Evolutionary conservation across 2,888 invertebrate genomes (phyloP), one percentile per base, ranked within the genome.

Genomic region (Cinara cedri): DNA sequence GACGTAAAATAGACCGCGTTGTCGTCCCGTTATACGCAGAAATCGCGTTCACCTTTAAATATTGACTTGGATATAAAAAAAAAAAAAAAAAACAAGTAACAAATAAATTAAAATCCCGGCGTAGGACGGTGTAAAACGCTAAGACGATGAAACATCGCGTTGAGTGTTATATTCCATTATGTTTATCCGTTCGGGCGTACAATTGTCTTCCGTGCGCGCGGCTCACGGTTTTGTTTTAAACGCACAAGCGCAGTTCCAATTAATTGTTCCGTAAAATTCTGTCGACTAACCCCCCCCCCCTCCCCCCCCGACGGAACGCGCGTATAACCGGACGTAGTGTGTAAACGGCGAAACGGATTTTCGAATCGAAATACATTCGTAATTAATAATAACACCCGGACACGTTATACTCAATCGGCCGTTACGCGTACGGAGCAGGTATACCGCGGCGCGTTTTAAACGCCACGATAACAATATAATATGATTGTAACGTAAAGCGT

Each of bases 121-220:
- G n/a, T n/a, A n/a, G n/a, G n/a, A n/a, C n/a, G n/a, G n/a, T n/a
- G n/a, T 26, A 34, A 63, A 57, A 57, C 14, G 14, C 57, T 21
- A 57, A 55, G 14, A 60, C 60, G 34, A 60, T 60, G 60, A 60
- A 60, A 26, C 34, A 34, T 34, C 34, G 34, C 34, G 34, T 34
- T 34, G 34, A 34, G 34, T 34, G 34, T 34, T 34, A 34, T n/a
- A n/a, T 51, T 26, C n/a, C 26, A 51, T 68, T 68, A 51, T 68
- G 8, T 51, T 34, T 51, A 24, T 51, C 34, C 19, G 34, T n/a
- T 68, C 51, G 49, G n/a, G 49, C 68, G 26, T 68, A 6, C 26
- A n/a, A 24, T 49, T 49, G n/a, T n/a, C 49, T 51, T 46, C 34
- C 49, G 14, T 66, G 34, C 34, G 3, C 42, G 8, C 6, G 11